Evolutionary conservation across 2,113 vertebrate genomes (phyloP).

Genomic region (Genyomyrus donnyi): DNA sequence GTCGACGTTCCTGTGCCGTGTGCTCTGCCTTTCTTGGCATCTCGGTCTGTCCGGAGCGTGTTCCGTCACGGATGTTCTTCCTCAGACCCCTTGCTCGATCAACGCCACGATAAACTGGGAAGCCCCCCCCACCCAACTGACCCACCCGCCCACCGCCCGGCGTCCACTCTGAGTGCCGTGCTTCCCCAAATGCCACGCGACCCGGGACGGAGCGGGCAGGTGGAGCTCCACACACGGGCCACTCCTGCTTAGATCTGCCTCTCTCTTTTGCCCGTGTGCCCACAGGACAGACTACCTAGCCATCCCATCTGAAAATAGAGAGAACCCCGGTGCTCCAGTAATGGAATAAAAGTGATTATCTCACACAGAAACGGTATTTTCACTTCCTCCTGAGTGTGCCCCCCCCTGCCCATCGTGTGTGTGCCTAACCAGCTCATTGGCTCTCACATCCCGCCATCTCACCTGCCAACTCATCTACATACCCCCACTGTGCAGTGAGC

Average conservation of each 20-base stretch:
- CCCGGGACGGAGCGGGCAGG: background rate
- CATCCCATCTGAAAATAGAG: constrained; percentile 91
- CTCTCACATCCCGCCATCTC: background rate
- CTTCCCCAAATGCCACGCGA: background rate
- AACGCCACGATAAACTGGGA: background rate
- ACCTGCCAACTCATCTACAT: background rate
- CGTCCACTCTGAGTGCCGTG: background rate
- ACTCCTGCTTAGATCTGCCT: constrained; percentile 40
- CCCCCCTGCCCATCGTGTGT: constrained; percentile 40
- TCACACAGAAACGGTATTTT: constrained; percentile 57
- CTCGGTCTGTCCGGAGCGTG: background rate
- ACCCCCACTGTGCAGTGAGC: background rate
- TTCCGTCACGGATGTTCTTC: background rate
- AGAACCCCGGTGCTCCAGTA: constrained; percentile 73
- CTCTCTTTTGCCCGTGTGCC: constrained; percentile 41
- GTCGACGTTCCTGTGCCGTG: background rate
- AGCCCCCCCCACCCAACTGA: no score
- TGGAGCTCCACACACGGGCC: constrained; percentile 14
- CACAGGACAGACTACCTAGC: constrained; percentile 90
- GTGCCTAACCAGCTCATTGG: constrained; percentile 22
- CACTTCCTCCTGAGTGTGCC: constrained; percentile 33
- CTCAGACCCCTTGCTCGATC: background rate
- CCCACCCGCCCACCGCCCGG: background rate
- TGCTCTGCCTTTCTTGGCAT: background rate
- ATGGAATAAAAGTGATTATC: constrained; percentile 69